These are phyloP conservation scores for Octomys mimax DNA, from an alignment of 2,797 vertebrate genomes.

Conservation along the genomic window DNA sequence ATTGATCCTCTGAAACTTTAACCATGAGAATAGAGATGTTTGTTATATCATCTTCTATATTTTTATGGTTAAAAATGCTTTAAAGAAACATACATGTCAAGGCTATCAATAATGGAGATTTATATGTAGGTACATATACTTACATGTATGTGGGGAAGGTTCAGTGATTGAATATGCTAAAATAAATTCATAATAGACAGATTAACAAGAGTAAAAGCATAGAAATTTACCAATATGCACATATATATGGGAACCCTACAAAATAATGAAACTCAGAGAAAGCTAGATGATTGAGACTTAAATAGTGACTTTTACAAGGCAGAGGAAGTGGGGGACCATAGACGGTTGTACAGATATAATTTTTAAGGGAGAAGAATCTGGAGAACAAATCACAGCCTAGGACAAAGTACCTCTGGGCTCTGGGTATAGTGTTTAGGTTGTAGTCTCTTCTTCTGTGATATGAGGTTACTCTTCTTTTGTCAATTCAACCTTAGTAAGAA, in stretches of 20 bases:
- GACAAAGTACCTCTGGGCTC: neutral
- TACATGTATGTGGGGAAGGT: neutral
- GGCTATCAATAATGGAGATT: constrained; percentile 25
- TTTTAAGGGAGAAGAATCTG: neutral
- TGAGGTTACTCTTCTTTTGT: neutral
- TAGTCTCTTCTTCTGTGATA: neutral
- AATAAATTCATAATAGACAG: neutral
- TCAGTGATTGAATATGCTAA: neutral
- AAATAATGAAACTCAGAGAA: neutral
- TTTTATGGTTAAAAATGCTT: constrained; percentile 38
- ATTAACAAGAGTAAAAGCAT: neutral
- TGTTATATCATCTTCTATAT: neutral
- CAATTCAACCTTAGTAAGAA: neutral
- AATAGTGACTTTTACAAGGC: neutral
- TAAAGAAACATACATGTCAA: neutral
- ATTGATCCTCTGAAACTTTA: neutral
- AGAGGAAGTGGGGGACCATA: neutral
- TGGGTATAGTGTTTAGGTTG: neutral
- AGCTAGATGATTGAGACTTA: neutral
- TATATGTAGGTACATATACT: neutral
- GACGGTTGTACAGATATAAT: neutral
- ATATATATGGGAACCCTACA: neutral
- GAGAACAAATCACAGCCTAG: neutral
- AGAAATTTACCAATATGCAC: neutral
- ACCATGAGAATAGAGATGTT: constrained; percentile 11